Evolutionary conservation across 2,797 vertebrate genomes (phyloP).

Genomic region (Spinibarbus caldwelli): DNA sequence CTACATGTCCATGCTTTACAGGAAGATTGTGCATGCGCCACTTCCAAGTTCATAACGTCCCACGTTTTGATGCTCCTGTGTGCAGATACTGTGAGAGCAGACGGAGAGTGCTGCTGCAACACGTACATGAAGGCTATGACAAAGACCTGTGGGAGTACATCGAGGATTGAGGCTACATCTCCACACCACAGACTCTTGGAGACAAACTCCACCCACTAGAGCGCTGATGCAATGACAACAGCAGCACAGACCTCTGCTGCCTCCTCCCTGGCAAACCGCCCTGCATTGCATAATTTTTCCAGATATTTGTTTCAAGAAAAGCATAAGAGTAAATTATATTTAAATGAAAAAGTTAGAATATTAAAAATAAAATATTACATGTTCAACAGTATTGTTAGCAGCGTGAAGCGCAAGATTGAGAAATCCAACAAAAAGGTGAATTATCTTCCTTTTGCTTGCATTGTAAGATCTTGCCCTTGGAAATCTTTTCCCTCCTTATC

Average conservation of each 20-base stretch:
- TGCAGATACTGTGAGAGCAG: constrained; percentile 99
- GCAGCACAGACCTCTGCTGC: constrained; percentile 82
- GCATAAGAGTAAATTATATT: constrained; percentile 99
- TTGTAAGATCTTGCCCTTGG: constrained; percentile 85
- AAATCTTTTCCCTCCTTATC: constrained; percentile 71
- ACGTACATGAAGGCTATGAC: constrained; percentile 99
- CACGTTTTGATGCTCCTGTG: constrained; percentile 48
- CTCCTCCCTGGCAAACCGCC: constrained; percentile 61
- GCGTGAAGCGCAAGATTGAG: constrained; percentile 84
- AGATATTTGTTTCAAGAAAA: constrained; percentile 83
- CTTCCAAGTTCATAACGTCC: background rate
- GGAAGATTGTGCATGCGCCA: background rate
- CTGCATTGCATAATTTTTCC: constrained; percentile 11
- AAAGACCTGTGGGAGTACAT: constrained; percentile 99
- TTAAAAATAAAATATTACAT: constrained; percentile 84
- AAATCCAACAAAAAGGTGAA: constrained; percentile 71
- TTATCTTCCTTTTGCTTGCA: constrained; percentile 87
- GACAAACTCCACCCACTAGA: constrained; percentile 91
- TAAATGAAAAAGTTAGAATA: constrained; percentile 94
- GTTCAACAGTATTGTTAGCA: constrained; percentile 99
- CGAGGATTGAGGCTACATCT: constrained; percentile 93
- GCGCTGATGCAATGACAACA: constrained; percentile 90
- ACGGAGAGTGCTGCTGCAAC: constrained; percentile 97
- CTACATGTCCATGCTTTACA: background rate
- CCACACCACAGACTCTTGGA: constrained; percentile 78